These are phyloP conservation scores for Ceratothoa steindachneri DNA, from an alignment of 2,888 invertebrate genomes.

Conservation along the genomic window DNA sequence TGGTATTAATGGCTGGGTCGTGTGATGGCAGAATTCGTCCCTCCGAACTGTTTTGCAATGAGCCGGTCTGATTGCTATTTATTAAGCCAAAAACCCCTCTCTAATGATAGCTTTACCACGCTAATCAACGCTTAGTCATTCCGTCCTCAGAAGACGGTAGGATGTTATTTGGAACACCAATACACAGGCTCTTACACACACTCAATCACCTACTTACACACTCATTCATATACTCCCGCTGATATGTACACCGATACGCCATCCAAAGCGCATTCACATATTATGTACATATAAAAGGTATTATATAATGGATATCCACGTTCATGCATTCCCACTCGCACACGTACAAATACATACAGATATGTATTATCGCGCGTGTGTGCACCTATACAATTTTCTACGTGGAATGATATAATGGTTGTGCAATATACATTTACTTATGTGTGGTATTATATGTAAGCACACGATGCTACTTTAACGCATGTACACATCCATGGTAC, in stretches of 20 bases:
- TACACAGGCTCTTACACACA: background rate
- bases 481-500: background rate
- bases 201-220: background rate
- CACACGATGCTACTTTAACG: too few species aligned
- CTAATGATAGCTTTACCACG: background rate
- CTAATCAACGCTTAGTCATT: background rate
- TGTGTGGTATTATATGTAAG: too few species aligned
- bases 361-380: too few species aligned
- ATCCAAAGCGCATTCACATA: background rate
- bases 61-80: background rate
- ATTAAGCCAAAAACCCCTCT: background rate
- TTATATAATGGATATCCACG: too few species aligned
- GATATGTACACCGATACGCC: background rate
- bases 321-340: background rate
- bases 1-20: background rate
- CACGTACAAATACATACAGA: background rate
- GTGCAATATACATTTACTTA: too few species aligned
- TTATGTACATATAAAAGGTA: too few species aligned
- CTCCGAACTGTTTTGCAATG: background rate
- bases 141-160: background rate
- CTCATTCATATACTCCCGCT: background rate
- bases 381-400: too few species aligned
- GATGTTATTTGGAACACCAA: background rate
- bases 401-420: too few species aligned
- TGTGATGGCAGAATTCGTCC: background rate